Percentiles rank a stretch among this genome's conserved stretches.
Evolutionary conservation across 2,797 vertebrate genomes (phyloP).

Genomic region (Pseudomugil gertrudae): DNA sequence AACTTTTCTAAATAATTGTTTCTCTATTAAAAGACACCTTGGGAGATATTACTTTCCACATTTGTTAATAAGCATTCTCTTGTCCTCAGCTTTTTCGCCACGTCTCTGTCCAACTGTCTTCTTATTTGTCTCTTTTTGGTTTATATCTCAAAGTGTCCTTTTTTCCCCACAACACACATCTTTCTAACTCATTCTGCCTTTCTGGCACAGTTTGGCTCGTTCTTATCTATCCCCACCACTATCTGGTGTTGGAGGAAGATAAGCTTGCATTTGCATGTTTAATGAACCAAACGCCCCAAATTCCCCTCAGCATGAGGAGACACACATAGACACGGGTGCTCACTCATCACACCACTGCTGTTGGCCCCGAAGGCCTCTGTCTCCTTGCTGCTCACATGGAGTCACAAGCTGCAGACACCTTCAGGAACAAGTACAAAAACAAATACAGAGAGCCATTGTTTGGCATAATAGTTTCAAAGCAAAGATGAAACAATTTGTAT

Average conservation of each 20-base stretch:
- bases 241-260: constrained; percentile 86
- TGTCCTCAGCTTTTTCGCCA: constrained; percentile 17
- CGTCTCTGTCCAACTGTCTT: background rate
- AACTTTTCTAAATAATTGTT: no score
- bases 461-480: constrained; percentile 2
- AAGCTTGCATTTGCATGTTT: constrained; percentile 84
- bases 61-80: constrained; percentile 41
- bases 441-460: constrained; percentile 13
- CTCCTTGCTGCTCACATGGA: constrained; percentile 69
- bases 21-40: constrained; percentile 37
- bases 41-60: constrained; percentile 40
- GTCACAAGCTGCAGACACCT: constrained; percentile 73
- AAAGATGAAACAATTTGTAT: background rate
- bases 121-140: constrained; percentile 30
- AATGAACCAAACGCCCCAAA: constrained; percentile 75
- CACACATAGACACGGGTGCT: constrained; percentile 39
- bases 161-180: constrained; percentile 35
- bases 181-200: constrained; percentile 44
- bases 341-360: constrained; percentile 22
- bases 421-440: constrained; percentile 59
- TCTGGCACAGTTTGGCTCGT: constrained; percentile 67
- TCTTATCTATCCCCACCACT: constrained; percentile 83
- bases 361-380: constrained; percentile 58
- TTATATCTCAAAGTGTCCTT: constrained; percentile 46
- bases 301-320: constrained; percentile 61